Conservation (phyloP, 2,888 invertebrate genomes). For the Bugula neritina region DNA sequence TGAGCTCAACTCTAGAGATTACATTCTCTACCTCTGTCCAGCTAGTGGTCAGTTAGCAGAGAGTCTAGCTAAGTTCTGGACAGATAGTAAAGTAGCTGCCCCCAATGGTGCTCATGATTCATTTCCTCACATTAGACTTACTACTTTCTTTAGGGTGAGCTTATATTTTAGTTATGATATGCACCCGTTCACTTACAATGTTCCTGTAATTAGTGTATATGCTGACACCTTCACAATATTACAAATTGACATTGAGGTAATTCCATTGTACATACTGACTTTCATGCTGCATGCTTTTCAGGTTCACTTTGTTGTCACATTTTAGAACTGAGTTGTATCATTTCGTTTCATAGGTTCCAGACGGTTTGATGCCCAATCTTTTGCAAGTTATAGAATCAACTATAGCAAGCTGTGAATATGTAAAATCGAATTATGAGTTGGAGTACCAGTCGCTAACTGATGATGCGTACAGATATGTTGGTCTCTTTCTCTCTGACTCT, state of each 20-base stretch:
- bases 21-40: constrained; percentile 80
- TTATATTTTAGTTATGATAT: too few species aligned
- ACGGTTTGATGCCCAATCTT: background rate
- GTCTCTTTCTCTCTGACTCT: constrained; percentile 13
- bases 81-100: constrained; percentile 67
- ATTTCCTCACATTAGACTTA: constrained; percentile 81
- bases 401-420: background rate
- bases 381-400: constrained; percentile 16
- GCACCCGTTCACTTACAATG: too few species aligned
- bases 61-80: constrained; percentile 65
- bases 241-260: too few species aligned
- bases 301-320: too few species aligned
- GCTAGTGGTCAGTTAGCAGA: constrained; percentile 64
- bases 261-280: too few species aligned
- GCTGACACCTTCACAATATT: too few species aligned
- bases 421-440: background rate
- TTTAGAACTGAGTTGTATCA: too few species aligned
- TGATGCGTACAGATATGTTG: constrained; percentile 21
- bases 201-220: too few species aligned
- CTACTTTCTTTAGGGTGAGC: constrained; percentile 67
- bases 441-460: constrained; percentile 18
- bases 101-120: constrained; percentile 88
- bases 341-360: background rate
- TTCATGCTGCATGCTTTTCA: too few species aligned
- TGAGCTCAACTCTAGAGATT: constrained; percentile 71